Evolutionary conservation across 2,797 vertebrate species (phyloP).

Genomic region (Choloepus didactylus): DNA sequence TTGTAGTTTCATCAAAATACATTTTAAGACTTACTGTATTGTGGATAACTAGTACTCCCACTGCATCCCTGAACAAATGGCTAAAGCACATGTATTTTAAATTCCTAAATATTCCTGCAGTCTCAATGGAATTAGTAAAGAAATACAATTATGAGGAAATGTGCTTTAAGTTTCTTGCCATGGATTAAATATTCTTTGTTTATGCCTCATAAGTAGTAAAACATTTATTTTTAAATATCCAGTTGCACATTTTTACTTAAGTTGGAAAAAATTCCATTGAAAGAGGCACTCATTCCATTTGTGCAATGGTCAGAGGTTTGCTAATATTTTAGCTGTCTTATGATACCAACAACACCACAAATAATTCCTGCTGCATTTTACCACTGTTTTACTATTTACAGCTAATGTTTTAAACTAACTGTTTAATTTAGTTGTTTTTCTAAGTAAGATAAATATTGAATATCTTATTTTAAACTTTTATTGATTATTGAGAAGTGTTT

Average conservation of each 20-base stretch:
- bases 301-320: background rate
- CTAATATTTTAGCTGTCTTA: constrained; percentile 24
- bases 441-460: background rate
- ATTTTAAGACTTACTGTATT: background rate
- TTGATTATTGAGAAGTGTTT: background rate
- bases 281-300: background rate
- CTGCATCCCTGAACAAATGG: background rate
- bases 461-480: background rate
- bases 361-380: background rate
- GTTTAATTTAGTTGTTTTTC: background rate
- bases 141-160: background rate
- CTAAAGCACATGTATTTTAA: constrained; percentile 23
- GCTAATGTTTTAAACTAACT: background rate
- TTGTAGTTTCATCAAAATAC: constrained; percentile 60
- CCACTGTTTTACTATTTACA: background rate
- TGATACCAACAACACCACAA: constrained; percentile 1
- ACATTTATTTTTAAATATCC: constrained; percentile 43
- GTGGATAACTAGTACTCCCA: background rate
- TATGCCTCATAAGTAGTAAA: constrained; percentile 5
- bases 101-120: background rate
- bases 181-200: constrained; percentile 2
- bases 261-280: constrained; percentile 4
- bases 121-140: background rate
- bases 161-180: background rate
- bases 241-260: background rate